phyloP scores from a whole-genome alignment of 2,797 vertebrate species.

The Anabas testudineus region DNA sequence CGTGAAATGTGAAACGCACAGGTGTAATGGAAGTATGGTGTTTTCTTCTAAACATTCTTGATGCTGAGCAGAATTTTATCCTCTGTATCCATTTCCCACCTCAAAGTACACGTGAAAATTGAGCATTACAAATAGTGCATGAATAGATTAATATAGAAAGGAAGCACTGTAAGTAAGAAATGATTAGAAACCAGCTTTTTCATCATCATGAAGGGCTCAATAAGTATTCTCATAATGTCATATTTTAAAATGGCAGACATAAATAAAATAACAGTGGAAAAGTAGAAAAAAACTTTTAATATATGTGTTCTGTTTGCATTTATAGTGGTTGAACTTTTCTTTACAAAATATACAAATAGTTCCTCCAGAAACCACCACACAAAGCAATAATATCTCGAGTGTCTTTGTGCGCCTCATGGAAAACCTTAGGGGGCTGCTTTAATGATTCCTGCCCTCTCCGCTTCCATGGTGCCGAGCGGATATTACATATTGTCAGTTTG shows the following conservation, averaged over 20 bases:
- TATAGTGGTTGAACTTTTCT: background rate
- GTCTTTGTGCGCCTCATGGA: constrained; percentile 48
- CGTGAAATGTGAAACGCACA: constrained; percentile 70
- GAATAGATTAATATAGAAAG: constrained; percentile 23
- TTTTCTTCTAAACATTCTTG: constrained; percentile 67
- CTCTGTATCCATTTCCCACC: constrained; percentile 54
- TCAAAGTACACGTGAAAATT: constrained; percentile 14
- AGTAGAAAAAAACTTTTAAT: constrained; percentile 32
- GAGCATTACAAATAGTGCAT: background rate
- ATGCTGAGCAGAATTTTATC: constrained; percentile 73
- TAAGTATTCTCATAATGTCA: constrained; percentile 20
- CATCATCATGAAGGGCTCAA: background rate
- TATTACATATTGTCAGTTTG: constrained; percentile 80
- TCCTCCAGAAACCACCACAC: constrained; percentile 19
- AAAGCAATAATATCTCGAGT: constrained; percentile 64
- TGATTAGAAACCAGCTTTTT: constrained; percentile 16
- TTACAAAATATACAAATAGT: constrained; percentile 5
- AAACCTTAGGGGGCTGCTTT: constrained; percentile 74
- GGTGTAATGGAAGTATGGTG: constrained; percentile 65
- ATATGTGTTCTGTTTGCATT: constrained; percentile 35
- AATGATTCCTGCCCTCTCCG: constrained; percentile 65
- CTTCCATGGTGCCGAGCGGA: constrained; percentile 68
- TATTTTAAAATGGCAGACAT: constrained; percentile 5
- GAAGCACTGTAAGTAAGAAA: constrained; percentile 22
- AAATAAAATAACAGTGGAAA: constrained; percentile 18